phyloP scores from a whole-genome alignment of 2,113 vertebrate genomes.

The Entosphenus tridentatus region DNA sequence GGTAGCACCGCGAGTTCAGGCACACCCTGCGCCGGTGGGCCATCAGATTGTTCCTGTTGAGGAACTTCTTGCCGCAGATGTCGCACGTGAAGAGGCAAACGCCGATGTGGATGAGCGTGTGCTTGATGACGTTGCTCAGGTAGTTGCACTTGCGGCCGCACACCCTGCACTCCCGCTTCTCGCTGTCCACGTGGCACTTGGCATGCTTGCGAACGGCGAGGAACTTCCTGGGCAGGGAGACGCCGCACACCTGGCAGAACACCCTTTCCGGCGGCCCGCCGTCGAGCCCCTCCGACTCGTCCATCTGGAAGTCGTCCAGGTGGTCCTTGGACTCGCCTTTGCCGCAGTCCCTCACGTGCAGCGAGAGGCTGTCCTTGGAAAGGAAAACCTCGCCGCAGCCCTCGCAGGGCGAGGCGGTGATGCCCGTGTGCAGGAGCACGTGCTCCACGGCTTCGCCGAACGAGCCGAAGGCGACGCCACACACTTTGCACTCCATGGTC shows the following conservation, averaged over 20 bases:
- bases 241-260: background rate
- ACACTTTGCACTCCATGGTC: background rate
- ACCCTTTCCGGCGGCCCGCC: conserved; percentile 1
- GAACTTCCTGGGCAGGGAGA: conserved; percentile 5
- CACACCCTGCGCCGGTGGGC: conserved; percentile 3
- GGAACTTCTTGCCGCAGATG: conserved; percentile 5
- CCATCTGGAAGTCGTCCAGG: background rate
- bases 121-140: conserved; percentile 6
- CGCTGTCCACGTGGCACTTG: conserved; percentile 1
- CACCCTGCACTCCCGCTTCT: conserved; percentile 4
- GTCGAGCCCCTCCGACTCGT: too few relatives aligned
- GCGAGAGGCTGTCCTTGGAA: conserved; percentile 1
- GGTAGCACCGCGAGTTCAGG: conserved; percentile 4
- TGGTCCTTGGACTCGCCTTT: background rate
- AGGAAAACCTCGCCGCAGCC: background rate
- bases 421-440: background rate
- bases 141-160: conserved; percentile 5
- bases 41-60: conserved; percentile 6
- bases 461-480: background rate
- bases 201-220: conserved; percentile 2
- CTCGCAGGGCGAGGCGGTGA: background rate
- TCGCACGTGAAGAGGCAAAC: conserved; percentile 4
- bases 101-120: conserved; percentile 3
- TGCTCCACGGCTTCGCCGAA: background rate
- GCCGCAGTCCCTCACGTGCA: conserved; percentile 1